Percentiles rank a stretch among this genome's conserved stretches.
Evolutionary conservation across 2,113 vertebrate species (phyloP).

Genomic region (Oryzias curvinotus): DNA sequence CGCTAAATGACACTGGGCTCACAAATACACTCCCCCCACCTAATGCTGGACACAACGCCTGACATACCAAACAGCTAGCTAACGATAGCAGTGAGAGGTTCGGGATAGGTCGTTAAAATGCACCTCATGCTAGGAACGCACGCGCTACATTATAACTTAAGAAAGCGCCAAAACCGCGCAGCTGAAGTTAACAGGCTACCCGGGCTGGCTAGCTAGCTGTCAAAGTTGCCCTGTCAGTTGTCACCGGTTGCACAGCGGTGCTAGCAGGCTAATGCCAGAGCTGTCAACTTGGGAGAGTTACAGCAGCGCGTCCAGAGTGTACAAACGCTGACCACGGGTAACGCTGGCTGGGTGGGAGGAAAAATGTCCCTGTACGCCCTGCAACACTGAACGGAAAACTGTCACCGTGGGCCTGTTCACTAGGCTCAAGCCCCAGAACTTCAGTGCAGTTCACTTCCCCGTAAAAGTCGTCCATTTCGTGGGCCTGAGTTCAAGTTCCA

Average conservation of each 20-base stretch:
- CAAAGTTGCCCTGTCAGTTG: constrained; percentile 77
- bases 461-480: constrained; percentile 76
- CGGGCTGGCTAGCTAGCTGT: constrained; percentile 72
- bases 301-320: constrained; percentile 38
- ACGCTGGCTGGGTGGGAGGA: constrained; percentile 30
- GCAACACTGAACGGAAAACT: constrained; percentile 46
- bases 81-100: constrained; percentile 49
- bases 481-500: constrained; percentile 79
- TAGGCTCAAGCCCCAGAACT: constrained; percentile 71
- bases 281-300: constrained; percentile 75
- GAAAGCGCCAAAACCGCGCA: constrained; percentile 38
- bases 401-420: constrained; percentile 67
- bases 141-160: constrained; percentile 7
- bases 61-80: constrained; percentile 69
- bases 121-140: constrained; percentile 24
- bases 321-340: constrained; percentile 45
- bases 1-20: constrained; percentile 56
- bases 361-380: constrained; percentile 48
- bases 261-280: constrained; percentile 69
- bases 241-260: constrained; percentile 68
- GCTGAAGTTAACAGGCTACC: constrained; percentile 65
- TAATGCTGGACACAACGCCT: constrained; percentile 60
- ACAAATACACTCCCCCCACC: constrained; percentile 31
- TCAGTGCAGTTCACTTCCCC: constrained; percentile 68
- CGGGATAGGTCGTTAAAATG: constrained; percentile 39